These are phyloP conservation scores for Corticium candelabrum DNA, from an alignment of 37 sponge, comb jelly and placozoan species.

Conservation along the genomic window DNA sequence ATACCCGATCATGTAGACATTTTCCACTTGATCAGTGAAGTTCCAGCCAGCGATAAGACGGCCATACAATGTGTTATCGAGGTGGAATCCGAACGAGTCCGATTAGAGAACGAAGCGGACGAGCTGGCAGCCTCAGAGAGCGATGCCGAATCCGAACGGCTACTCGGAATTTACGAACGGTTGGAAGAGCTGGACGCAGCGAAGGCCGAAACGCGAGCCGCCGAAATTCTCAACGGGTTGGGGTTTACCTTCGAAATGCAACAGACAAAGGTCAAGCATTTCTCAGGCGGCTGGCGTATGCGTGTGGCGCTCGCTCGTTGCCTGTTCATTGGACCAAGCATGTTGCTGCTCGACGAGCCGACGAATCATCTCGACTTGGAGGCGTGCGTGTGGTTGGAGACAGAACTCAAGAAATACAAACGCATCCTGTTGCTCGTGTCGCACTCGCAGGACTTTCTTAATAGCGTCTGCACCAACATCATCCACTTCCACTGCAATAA, in stretches of 20 bases:
- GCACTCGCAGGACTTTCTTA: constrained; percentile 94
- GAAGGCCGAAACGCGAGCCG: constrained; percentile 52
- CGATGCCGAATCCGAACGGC: constrained; percentile 54
- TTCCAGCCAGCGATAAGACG: constrained; percentile 64
- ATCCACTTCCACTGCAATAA: constrained; percentile 59
- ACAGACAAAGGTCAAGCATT: constrained; percentile 54
- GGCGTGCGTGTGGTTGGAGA: constrained; percentile 95
- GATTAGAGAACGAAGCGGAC: constrained; percentile 62
- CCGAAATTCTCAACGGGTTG: constrained; percentile 26
- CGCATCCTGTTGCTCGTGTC: constrained; percentile 83
- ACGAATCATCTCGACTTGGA: constrained; percentile 93
- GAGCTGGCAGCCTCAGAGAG: constrained; percentile 34
- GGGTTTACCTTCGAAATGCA: constrained; percentile 58
- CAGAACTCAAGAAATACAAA: constrained; percentile 77
- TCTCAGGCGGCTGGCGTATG: constrained; percentile 97
- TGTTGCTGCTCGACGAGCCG: constrained; percentile 87
- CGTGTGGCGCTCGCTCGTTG: constrained; percentile 73
- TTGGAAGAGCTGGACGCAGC: constrained; percentile 75
- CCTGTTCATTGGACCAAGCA: constrained; percentile 68
- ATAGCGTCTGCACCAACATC: constrained; percentile 94
- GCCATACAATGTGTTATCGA: constrained; percentile 83
- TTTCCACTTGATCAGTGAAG: constrained; percentile 68
- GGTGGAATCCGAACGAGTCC: constrained; percentile 32
- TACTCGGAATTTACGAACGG: constrained; percentile 78
- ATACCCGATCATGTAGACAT: constrained; percentile 82